Evolutionary conservation across 2,888 invertebrate genomes (phyloP), one percentile per base, ranked within the genome.

Genomic region (Mesochorus sp.): DNA sequence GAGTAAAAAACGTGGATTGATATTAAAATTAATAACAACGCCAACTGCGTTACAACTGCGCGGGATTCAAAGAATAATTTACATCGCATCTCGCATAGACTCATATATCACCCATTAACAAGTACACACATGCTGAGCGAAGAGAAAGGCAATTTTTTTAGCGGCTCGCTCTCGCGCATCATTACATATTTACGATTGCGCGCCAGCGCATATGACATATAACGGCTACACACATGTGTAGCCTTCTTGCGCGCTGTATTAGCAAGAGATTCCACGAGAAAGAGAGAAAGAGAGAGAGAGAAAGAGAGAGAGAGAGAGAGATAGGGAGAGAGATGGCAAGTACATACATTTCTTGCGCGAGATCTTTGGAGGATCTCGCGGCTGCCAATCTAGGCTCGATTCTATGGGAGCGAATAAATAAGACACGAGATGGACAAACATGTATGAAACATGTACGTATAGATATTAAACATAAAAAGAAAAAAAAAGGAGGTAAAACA

Each of bases 121-220:
- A n/a, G n/a, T 19, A 12, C 57, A 31, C 28, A 37, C 37, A 62
- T 31, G 34, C 55, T 19, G 62, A 55, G 57, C 19, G 28, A 47
- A 70, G 62, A 64, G 74, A 70, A 70, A 68, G 70, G 37, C 47
- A 21, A 61, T 34, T 61, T 61, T 47, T 73, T 67, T 5, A 14
- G 8, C 28, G 31, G 21, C 44, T 37, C 51, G 26, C 64, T 42
- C 72, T 76, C 70, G 39, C 21, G 57, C 17, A 21, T 68, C 68
- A 62, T 76, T 64, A 64, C 57, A 34, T 51, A 59, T 49, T 75
- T 70, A 71, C 51, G 44, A 66, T 76, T 70, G 42, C 64, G 1
- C n/a, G n/a, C n/a, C n/a, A 28, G 64, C 64, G 37, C 39, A 21
- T 64, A 42, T 51, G 47, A 66, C 62, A 51, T 62, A 44, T 39